Evolutionary conservation across 35 echinoderm and acorn worm genomes (phyloP).

Genomic region (Ptychodera flava): DNA sequence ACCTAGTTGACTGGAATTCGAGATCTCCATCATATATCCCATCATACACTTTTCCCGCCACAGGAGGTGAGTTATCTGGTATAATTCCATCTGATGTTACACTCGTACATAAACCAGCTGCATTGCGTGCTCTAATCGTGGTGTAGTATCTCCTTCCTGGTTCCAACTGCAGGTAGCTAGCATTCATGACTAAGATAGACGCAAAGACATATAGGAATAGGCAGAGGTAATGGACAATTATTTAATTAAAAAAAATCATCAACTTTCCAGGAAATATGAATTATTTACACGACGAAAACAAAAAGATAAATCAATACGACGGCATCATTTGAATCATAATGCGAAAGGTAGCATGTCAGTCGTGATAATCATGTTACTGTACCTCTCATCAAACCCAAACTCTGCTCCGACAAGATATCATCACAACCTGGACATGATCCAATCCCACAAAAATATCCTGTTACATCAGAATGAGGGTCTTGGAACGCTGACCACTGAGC

Average conservation of each 20-base stretch:
- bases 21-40: conserved; percentile 14
- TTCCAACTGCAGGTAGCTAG: conserved; percentile 9
- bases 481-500: too few species aligned
- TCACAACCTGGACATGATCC: conserved; percentile 20
- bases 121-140: conserved; percentile 31
- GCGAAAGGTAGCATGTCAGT: too few species aligned
- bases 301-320: too few species aligned
- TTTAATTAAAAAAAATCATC: too few species aligned
- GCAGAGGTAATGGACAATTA: too few species aligned
- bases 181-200: conserved; percentile 5
- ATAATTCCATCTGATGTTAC: conserved; percentile 35
- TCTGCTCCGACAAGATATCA: conserved; percentile 10
- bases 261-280: too few species aligned
- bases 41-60: conserved; percentile 18
- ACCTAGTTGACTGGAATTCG: conserved; percentile 31
- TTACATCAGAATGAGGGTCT: too few species aligned
- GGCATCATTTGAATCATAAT: too few species aligned
- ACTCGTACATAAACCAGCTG: conserved; percentile 29
- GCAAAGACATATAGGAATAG: too few species aligned
- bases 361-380: too few species aligned
- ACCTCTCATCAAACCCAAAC: not conserved
- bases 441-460: not conserved
- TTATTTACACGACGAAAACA: too few species aligned
- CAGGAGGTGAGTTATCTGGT: too few species aligned
- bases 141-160: conserved; percentile 26